These are phyloP conservation scores for Arctocebus calabarensis DNA, from an alignment of 2,797 vertebrate genomes.

Conservation along the genomic window DNA sequence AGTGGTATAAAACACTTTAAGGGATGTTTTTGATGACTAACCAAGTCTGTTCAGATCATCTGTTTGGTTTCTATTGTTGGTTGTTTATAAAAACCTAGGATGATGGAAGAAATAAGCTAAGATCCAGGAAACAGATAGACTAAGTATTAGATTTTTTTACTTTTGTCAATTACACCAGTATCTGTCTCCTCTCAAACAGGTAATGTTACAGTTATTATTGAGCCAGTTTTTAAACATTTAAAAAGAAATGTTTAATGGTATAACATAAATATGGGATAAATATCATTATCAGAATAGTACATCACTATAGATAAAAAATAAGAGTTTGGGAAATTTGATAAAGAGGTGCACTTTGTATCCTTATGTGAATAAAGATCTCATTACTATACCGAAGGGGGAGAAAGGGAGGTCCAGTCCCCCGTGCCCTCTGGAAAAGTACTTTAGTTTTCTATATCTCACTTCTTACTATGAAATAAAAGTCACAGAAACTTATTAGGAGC, in stretches of 20 bases:
- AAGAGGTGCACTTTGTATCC: not conserved
- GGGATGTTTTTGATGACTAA: not conserved
- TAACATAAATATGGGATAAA: not conserved
- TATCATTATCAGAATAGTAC: not conserved
- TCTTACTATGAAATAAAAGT: conserved; percentile 29
- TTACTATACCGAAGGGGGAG: not conserved
- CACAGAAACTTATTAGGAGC: not conserved
- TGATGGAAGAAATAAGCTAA: not conserved
- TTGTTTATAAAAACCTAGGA: not conserved
- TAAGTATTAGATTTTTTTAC: not conserved
- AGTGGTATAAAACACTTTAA: not conserved
- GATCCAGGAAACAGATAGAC: not conserved
- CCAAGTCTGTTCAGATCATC: not conserved
- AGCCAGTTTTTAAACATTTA: not conserved
- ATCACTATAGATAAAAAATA: not conserved
- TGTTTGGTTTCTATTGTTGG: conserved; percentile 10
- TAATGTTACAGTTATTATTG: not conserved
- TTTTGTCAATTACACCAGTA: not conserved
- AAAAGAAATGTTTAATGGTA: not conserved
- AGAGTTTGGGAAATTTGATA: not conserved
- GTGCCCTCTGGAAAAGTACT: not conserved
- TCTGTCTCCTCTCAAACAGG: not conserved
- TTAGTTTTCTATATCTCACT: conserved; percentile 4
- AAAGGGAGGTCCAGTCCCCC: rapidly evolving
- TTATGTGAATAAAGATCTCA: not conserved